Evolutionary conservation across 2,888 invertebrate genomes (phyloP), one percentile per base, ranked within the genome.

Genomic region (Laothoe populi): DNA sequence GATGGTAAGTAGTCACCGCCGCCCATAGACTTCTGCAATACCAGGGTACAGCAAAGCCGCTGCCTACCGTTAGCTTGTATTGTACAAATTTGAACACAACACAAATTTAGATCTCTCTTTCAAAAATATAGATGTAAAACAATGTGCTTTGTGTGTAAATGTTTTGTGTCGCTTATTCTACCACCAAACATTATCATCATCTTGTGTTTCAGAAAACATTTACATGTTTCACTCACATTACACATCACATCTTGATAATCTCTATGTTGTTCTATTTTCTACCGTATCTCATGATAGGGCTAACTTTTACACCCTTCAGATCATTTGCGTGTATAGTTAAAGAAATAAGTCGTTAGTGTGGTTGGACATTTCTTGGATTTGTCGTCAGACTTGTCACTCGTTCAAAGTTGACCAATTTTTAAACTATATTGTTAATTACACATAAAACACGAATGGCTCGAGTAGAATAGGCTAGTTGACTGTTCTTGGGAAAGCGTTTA

Each of bases 191-290:
- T 16, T 31, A 49, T 26, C 31, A 31, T n/a, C 49, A 53, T 35
- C 35, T 59, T 48, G 61, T 65, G 57, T 61, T 42, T 62, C 53
- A 53, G 53, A 26, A 46, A 35, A 35, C 53, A 35, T 53, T 53
- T 53, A 44, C 31, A 13, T 46, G 10, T 53, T 31, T 19, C 53
- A 16, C 31, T 21, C 31, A 35, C 53, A 35, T 53, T 53, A 19
- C 53, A 53, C 19, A 31, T 53, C 26, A n/a, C n/a, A n/a, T n/a
- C n/a, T n/a, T n/a, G 16, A 26, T 53, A 35, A 35, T 31, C 16
- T 19, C 19, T 16, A 48, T 26, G 16, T 53, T 16, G 26, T 45
- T 59, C 61, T 40, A 42, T 61, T 26, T 38, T 61, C 26, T 42
- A n/a, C 24, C 58, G 40, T 4, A 53, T 53, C 23, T 19, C 35